A percentile compares a stretch with the other conserved stretches of the same genome.
Conservation (phyloP, 2,113 vertebrate species). For the Notarius lentiginosus region DNA sequence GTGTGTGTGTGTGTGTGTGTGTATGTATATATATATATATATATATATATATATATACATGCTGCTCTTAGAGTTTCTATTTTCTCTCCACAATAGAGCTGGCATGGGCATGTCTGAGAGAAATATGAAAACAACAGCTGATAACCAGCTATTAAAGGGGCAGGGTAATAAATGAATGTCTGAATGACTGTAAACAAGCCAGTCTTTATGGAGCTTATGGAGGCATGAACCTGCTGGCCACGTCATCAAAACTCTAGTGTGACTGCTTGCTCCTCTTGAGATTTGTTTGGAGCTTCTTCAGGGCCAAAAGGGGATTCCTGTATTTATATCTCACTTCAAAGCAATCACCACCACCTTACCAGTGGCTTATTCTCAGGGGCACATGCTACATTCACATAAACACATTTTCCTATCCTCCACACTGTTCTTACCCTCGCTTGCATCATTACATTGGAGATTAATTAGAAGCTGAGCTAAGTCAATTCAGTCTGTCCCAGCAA, state of each 20-base stretch:
- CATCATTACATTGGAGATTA: slow-evolving; percentile 78
- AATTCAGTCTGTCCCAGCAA: slow-evolving; percentile 58
- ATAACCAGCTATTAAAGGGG: neutral
- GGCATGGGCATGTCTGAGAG: neutral
- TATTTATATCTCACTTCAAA: slow-evolving; percentile 48
- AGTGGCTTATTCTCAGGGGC: slow-evolving; percentile 44
- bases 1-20: too few species aligned
- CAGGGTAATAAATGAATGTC: slow-evolving; percentile 5
- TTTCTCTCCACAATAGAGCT: slow-evolving; percentile 1
- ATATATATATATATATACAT: too few species aligned
- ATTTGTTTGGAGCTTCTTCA: slow-evolving; percentile 27
- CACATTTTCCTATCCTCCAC: slow-evolving; percentile 63
- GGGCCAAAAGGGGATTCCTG: slow-evolving; percentile 45
- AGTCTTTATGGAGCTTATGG: neutral
- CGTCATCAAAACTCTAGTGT: slow-evolving; percentile 23
- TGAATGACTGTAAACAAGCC: neutral
- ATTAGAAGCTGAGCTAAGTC: slow-evolving; percentile 71
- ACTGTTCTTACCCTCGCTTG: slow-evolving; percentile 75
- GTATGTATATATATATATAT: too few species aligned
- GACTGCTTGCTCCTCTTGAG: slow-evolving; percentile 21
- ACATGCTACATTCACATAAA: slow-evolving; percentile 55
- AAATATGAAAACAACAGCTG: slow-evolving; percentile 10
- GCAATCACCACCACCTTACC: slow-evolving; percentile 38
- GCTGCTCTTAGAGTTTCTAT: slow-evolving; percentile 13
- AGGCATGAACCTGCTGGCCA: slow-evolving; percentile 1